Evolutionary conservation across 2,113 vertebrate species (phyloP).

Genomic region (Tichodroma muraria): DNA sequence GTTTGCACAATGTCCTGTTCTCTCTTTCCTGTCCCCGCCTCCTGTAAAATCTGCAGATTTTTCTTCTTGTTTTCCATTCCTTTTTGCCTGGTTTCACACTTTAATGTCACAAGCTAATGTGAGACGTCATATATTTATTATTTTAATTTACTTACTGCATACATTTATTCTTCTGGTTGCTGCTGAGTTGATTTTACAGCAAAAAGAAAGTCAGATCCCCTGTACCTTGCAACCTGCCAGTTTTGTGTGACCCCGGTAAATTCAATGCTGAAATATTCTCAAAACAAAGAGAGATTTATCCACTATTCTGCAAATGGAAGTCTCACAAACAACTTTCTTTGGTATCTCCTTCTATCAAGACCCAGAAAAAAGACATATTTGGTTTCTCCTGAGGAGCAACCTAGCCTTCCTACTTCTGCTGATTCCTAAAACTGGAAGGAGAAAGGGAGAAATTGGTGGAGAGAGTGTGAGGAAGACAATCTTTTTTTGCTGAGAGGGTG

Average conservation of each 20-base stretch:
- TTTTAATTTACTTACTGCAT: neutral
- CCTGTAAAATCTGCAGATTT: neutral
- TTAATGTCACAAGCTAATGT: neutral
- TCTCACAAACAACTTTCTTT: neutral
- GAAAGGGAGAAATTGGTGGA: neutral
- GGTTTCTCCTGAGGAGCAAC: neutral
- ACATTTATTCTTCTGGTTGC: neutral
- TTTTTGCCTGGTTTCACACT: neutral
- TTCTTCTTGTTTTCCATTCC: neutral
- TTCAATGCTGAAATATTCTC: neutral
- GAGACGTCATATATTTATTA: neutral
- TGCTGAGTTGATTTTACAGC: neutral
- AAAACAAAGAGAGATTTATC: neutral
- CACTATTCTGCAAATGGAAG: neutral
- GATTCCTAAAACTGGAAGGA: neutral
- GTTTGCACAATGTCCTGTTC: slow-evolving; percentile 3
- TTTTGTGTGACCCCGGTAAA: neutral
- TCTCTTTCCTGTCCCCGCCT: neutral
- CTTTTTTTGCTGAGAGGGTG: neutral
- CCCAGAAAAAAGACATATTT: neutral
- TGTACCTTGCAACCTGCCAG: neutral
- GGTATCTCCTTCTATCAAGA: neutral
- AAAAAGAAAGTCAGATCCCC: neutral
- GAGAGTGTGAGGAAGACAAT: neutral
- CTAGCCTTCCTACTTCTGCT: neutral